Percentiles rank a stretch among this genome's conserved stretches.
These are phyloP conservation scores for Neogobius melanostomus DNA, from an alignment of 2,113 vertebrate genomes.

Conservation along the genomic window DNA sequence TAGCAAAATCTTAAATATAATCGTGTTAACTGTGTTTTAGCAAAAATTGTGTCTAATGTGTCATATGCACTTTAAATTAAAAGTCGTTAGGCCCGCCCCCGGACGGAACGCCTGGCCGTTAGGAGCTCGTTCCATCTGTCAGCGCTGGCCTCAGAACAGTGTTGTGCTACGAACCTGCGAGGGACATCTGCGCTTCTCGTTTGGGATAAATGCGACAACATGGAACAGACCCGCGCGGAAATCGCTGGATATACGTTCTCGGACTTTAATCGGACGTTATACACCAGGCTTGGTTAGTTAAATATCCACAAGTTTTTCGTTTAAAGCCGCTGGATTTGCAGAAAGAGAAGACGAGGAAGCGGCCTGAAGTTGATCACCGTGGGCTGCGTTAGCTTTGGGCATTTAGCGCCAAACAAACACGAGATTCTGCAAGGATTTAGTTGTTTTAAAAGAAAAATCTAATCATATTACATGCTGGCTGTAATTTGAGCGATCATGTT, in stretches of 20 bases:
- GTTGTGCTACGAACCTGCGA: neutral
- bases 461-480: neutral
- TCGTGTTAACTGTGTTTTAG: too few species aligned
- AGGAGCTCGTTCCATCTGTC: constrained; percentile 41
- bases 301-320: constrained; percentile 11
- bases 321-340: constrained; percentile 31
- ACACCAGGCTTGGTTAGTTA: neutral
- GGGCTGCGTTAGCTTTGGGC: constrained; percentile 34
- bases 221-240: constrained; percentile 8
- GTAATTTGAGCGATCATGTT: neutral
- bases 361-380: constrained; percentile 50
- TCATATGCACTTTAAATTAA: too few species aligned
- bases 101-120: neutral
- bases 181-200: constrained; percentile 9
- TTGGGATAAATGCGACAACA: constrained; percentile 6
- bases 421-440: neutral
- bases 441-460: neutral
- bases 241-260: constrained; percentile 7
- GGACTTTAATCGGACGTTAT: constrained; percentile 41
- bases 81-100: neutral
- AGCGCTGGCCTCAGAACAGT: constrained; percentile 13
- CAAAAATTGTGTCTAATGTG: too few species aligned
- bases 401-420: constrained; percentile 5
- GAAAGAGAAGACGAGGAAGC: constrained; percentile 25
- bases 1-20: too few species aligned